These are phyloP conservation scores for Eremophila alpestris DNA, from an alignment of 2,797 vertebrate species.

Conservation along the genomic window DNA sequence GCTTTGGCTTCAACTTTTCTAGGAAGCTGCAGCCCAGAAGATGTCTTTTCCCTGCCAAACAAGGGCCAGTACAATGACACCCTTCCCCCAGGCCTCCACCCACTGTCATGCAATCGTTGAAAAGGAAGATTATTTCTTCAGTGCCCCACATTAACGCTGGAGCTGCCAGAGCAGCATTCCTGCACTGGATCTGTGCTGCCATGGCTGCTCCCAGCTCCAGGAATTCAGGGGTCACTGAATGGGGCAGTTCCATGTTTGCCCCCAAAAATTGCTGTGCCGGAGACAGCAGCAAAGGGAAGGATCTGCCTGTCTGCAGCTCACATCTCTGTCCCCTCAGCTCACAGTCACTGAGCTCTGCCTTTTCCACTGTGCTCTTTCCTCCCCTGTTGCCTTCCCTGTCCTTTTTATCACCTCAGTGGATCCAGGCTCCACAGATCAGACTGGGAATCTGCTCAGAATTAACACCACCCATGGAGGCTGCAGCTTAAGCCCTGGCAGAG, in stretches of 20 bases:
- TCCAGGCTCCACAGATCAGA: background rate
- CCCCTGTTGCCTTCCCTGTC: background rate
- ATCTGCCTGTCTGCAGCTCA: background rate
- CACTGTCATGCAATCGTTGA: background rate
- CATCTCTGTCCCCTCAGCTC: background rate
- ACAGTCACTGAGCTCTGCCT: background rate
- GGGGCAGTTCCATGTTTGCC: rapidly evolving
- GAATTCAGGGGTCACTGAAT: background rate
- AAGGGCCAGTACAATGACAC: constrained; percentile 14
- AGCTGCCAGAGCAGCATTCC: background rate
- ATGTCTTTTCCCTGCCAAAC: constrained; percentile 8
- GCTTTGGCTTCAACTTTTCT: constrained; percentile 43
- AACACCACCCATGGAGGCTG: background rate
- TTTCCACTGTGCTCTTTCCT: background rate
- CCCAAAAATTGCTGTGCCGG: background rate
- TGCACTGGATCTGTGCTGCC: rapidly evolving
- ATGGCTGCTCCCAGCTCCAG: background rate
- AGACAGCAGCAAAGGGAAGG: background rate
- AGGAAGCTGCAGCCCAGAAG: constrained; percentile 54
- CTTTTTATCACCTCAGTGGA: constrained; percentile 17
- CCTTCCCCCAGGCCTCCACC: constrained; percentile 19
- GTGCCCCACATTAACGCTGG: background rate
- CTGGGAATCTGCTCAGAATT: constrained; percentile 21
- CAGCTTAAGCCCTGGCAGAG: background rate
- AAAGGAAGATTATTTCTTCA: background rate